A percentile compares a stretch with the other conserved stretches of the same genome.
Conservation (phyloP, 2,888 invertebrate genomes). For the Diarsia dahlii region DNA sequence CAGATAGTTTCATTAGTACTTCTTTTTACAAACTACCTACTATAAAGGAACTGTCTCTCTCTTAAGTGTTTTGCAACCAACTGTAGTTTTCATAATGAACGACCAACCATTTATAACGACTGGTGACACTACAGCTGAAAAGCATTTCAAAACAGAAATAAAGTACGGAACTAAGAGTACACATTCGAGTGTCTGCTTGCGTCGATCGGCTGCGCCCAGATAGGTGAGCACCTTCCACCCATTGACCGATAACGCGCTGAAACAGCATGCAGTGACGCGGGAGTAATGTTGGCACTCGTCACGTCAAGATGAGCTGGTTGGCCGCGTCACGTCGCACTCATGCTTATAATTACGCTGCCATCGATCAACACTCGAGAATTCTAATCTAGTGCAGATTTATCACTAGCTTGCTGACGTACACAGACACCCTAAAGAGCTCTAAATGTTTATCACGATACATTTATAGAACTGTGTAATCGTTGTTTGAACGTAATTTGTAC, state of each 20-base stretch:
- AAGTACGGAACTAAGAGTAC: neutral
- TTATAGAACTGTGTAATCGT: constrained; percentile 83
- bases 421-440: constrained; percentile 73
- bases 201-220: constrained; percentile 47
- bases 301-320: constrained; percentile 68
- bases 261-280: constrained; percentile 78
- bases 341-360: constrained; percentile 83
- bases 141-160: constrained; percentile 4
- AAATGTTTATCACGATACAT: constrained; percentile 80
- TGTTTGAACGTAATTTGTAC: constrained; percentile 76
- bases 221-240: constrained; percentile 55
- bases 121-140: constrained; percentile 2
- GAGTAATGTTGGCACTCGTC: constrained; percentile 72
- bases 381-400: constrained; percentile 82
- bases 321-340: constrained; percentile 79
- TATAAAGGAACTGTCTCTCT: neutral
- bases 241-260: constrained; percentile 79
- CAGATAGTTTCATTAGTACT: neutral
- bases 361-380: constrained; percentile 79
- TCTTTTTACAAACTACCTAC: neutral
- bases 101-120: neutral
- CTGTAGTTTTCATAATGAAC: neutral
- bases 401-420: constrained; percentile 81
- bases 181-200: constrained; percentile 20
- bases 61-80: neutral